A percentile compares a stretch with the other conserved stretches of the same genome.
These are phyloP conservation scores for Leptopilina myrica DNA, from an alignment of 2,888 invertebrate genomes.

Conservation along the genomic window DNA sequence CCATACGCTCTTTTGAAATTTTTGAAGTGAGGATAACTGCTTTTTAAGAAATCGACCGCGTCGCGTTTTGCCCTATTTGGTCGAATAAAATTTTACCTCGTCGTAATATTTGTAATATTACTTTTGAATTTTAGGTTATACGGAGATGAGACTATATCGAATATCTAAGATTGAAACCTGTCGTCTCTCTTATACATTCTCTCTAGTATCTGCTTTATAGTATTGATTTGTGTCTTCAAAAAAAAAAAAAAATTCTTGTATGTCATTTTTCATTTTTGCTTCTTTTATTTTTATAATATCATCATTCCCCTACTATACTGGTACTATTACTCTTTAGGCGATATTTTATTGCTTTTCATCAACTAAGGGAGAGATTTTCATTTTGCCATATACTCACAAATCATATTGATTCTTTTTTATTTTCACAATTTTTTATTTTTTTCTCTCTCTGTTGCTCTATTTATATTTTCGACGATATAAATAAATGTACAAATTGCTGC, in stretches of 20 bases:
- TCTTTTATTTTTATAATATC: too few relatives aligned
- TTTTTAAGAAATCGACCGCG: slow-evolving; percentile 21
- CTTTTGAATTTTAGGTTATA: background rate
- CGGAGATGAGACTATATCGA: background rate
- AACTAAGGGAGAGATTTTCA: background rate
- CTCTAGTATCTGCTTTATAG: slow-evolving; percentile 1
- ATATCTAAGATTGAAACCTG: background rate
- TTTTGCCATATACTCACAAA: background rate
- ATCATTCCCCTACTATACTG: too few relatives aligned
- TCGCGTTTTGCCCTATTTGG: background rate
- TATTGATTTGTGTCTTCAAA: slow-evolving; percentile 27
- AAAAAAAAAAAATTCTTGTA: slow-evolving; percentile 7
- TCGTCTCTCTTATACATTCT: background rate
- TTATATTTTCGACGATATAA: too few relatives aligned
- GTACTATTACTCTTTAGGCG: background rate
- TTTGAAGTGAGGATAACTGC: slow-evolving; percentile 12
- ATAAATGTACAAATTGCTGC: too few relatives aligned
- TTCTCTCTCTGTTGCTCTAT: too few relatives aligned
- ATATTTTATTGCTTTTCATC: slow-evolving; percentile 11
- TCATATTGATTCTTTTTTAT: background rate
- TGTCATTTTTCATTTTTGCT: background rate
- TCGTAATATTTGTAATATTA: slow-evolving; percentile 3
- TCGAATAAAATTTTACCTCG: background rate
- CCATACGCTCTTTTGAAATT: slow-evolving; percentile 11
- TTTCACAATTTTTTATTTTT: too few relatives aligned